Evolutionary conservation across 2,113 vertebrate genomes (phyloP).

Genomic region (Cololabis saira): DNA sequence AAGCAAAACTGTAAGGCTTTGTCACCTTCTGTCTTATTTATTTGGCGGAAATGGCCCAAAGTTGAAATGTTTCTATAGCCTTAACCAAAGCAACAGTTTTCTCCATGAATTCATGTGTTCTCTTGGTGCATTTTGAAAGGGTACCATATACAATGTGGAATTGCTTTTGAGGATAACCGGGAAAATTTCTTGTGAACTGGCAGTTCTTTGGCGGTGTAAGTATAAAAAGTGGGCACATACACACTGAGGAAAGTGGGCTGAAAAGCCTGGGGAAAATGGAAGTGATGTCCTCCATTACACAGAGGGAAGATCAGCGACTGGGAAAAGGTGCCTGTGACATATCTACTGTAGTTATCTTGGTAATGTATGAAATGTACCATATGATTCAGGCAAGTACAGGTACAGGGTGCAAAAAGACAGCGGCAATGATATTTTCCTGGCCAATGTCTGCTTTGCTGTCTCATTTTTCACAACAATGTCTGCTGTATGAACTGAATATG

Average conservation of each 20-base stretch:
- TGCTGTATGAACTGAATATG: no score
- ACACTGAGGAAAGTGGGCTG: constrained; percentile 2
- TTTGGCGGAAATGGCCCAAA: background rate
- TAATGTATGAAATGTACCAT: constrained; percentile 4
- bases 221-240: constrained; percentile 25
- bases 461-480: no score
- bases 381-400: background rate
- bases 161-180: background rate
- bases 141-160: background rate
- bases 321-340: constrained; percentile 4
- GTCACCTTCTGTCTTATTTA: constrained; percentile 21
- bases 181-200: background rate
- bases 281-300: constrained; percentile 20
- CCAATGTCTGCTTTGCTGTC: no score
- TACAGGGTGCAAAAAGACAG: background rate
- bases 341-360: background rate
- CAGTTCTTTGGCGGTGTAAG: constrained; percentile 1
- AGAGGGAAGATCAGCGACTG: constrained; percentile 1
- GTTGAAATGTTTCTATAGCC: background rate
- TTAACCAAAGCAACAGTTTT: background rate
- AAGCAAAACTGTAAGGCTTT: constrained; percentile 9
- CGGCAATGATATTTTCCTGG: background rate
- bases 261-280: constrained; percentile 24
- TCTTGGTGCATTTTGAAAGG: background rate
- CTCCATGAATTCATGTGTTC: background rate